A percentile compares a stretch with the other conserved stretches of the same genome.
phyloP scores from a whole-genome alignment of 2,888 invertebrate species.

The Drosophila gaucha region DNA sequence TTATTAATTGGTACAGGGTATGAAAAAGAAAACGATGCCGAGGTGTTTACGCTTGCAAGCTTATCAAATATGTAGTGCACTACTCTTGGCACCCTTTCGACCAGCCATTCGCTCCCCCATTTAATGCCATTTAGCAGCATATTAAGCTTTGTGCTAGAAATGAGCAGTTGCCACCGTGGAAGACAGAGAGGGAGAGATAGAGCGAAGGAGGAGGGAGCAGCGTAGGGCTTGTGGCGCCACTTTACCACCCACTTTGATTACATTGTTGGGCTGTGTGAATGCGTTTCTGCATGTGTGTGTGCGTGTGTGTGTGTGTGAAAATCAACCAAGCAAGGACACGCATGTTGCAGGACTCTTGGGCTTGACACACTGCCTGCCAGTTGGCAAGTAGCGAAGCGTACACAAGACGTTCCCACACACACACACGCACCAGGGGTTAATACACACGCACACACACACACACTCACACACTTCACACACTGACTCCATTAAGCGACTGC shows the following conservation, averaged over 20 bases:
- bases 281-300: constrained; percentile 24
- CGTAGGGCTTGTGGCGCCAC: constrained; percentile 4
- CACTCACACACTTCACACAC: constrained; percentile 38
- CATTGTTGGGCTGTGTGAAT: constrained; percentile 59
- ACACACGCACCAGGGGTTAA: constrained; percentile 40
- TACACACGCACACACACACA: constrained; percentile 18
- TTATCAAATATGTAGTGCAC: constrained; percentile 66
- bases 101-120: constrained; percentile 24
- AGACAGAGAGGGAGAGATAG: neutral
- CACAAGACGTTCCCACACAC: constrained; percentile 40
- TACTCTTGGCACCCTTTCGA: constrained; percentile 20
- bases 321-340: constrained; percentile 66
- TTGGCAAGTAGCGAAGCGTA: constrained; percentile 63
- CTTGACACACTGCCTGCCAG: constrained; percentile 61
- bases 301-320: constrained; percentile 55
- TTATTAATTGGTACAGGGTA: constrained; percentile 1
- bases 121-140: constrained; percentile 80
- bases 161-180: constrained; percentile 59
- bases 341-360: constrained; percentile 47
- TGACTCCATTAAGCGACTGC: constrained; percentile 64
- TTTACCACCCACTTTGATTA: constrained; percentile 50
- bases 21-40: constrained; percentile 46
- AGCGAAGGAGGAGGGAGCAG: neutral
- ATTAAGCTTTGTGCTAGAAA: constrained; percentile 78
- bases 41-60: constrained; percentile 72